phyloP scores from a whole-genome alignment of 2,888 invertebrate species.

The Sipha maydis region DNA sequence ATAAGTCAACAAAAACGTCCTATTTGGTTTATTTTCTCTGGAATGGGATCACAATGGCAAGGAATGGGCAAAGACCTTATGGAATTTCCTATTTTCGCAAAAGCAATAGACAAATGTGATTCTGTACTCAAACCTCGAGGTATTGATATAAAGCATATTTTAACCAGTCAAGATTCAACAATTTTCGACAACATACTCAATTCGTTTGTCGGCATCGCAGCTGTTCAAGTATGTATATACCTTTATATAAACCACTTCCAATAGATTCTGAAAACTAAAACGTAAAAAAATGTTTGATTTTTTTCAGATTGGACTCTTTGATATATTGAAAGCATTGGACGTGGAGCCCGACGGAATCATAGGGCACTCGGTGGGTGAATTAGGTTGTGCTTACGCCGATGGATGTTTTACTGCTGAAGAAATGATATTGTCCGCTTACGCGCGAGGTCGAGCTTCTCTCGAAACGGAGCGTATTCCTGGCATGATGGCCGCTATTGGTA shows the following conservation, averaged over 20 bases:
- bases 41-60: slow-evolving; percentile 81
- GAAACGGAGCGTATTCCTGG: slow-evolving; percentile 68
- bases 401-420: slow-evolving; percentile 74
- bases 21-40: slow-evolving; percentile 78
- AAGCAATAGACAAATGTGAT: slow-evolving; percentile 73
- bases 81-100: slow-evolving; percentile 74
- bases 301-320: slow-evolving; percentile 73
- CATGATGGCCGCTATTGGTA: slow-evolving; percentile 72
- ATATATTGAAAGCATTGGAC: slow-evolving; percentile 73
- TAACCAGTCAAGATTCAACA: slow-evolving; percentile 73
- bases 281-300: background rate
- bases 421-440: slow-evolving; percentile 73
- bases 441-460: slow-evolving; percentile 70
- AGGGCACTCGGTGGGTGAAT: slow-evolving; percentile 76
- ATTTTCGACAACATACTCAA: slow-evolving; percentile 76
- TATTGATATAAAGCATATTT: slow-evolving; percentile 73
- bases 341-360: slow-evolving; percentile 79
- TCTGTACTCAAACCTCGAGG: slow-evolving; percentile 72
- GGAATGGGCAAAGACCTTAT: slow-evolving; percentile 77
- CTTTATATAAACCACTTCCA: fast-evolving
- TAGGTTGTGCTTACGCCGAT: slow-evolving; percentile 76
- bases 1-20: slow-evolving; percentile 67
- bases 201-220: slow-evolving; percentile 80
- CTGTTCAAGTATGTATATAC: slow-evolving; percentile 70
- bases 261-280: background rate